These are phyloP conservation scores for Distichodus sexfasciatus DNA, from an alignment of 2,797 vertebrate genomes.

Conservation along the genomic window DNA sequence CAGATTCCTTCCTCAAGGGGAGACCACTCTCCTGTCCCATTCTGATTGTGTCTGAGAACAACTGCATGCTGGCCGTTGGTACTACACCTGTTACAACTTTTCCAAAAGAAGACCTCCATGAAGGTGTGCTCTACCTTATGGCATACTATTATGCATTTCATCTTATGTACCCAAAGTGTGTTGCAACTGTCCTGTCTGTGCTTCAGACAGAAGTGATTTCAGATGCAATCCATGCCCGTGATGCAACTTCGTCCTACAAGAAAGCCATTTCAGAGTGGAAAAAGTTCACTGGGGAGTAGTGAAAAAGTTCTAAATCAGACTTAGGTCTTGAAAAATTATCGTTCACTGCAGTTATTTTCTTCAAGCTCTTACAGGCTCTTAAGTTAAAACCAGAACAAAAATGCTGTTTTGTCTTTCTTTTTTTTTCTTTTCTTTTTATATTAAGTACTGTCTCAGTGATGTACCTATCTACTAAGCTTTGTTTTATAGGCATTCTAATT, in stretches of 20 bases:
- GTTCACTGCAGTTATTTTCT: no score
- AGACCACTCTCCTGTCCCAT: conserved; percentile 34
- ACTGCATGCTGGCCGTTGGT: conserved; percentile 35
- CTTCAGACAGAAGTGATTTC: conserved; percentile 32
- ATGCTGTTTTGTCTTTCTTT: no score
- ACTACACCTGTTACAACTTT: conserved; percentile 24
- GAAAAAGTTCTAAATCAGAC: no score
- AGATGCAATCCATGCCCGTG: conserved; percentile 32
- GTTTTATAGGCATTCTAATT: no score
- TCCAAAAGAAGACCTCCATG: conserved; percentile 33
- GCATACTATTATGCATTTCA: conserved; percentile 28
- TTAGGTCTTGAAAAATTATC: no score
- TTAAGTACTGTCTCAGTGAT: no score
- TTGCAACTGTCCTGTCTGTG: conserved; percentile 20
- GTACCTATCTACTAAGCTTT: no score
- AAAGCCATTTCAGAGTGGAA: conserved; percentile 33
- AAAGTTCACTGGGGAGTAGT: conserved; percentile 22
- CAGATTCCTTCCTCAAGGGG: conserved; percentile 10
- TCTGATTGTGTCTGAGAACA: conserved; percentile 19
- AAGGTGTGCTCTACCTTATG: conserved; percentile 30
- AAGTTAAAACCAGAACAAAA: no score
- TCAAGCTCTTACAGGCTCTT: no score
- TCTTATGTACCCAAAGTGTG: conserved; percentile 22
- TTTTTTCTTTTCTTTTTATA: no score
- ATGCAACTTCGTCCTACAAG: conserved; percentile 31